These are phyloP conservation scores for Hirundichthys speculiger DNA, from an alignment of 2,113 vertebrate species.

Conservation along the genomic window DNA sequence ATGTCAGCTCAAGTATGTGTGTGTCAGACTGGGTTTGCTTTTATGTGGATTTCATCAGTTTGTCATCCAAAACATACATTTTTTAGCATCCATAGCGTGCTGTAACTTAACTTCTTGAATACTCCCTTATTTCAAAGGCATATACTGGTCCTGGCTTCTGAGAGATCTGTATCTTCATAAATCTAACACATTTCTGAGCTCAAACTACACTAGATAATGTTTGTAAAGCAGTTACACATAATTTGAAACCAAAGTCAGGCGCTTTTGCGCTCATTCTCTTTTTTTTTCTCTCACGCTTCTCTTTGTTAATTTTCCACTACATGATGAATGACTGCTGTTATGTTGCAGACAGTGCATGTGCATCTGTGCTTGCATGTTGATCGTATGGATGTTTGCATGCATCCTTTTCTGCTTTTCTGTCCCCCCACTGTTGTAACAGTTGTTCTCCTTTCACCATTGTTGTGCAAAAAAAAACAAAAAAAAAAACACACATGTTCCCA, in stretches of 20 bases:
- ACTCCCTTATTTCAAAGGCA: background rate
- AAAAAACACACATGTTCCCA: conserved; percentile 57
- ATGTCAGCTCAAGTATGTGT: background rate
- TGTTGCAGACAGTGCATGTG: conserved; percentile 17
- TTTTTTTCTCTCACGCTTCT: conserved; percentile 13
- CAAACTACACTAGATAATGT: background rate
- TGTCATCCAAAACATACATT: conserved; percentile 30
- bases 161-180: conserved; percentile 12
- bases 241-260: conserved; percentile 24
- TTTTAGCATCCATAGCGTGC: conserved; percentile 26
- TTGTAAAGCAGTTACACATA: conserved; percentile 4
- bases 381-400: conserved; percentile 41
- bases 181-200: conserved; percentile 14
- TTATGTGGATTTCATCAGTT: conserved; percentile 20
- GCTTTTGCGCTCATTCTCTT: conserved; percentile 9
- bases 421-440: conserved; percentile 57
- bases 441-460: conserved; percentile 54
- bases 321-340: conserved; percentile 56
- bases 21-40: conserved; percentile 8
- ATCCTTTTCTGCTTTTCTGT: conserved; percentile 21
- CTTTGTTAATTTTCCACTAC: conserved; percentile 44
- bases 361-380: conserved; percentile 46
- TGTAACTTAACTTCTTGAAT: conserved; percentile 27
- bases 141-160: conserved; percentile 3
- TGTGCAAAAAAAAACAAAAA: conserved; percentile 19